These are phyloP conservation scores for Peromyscus leucopus DNA, from an alignment of 2,113 vertebrate genomes.

Conservation along the genomic window DNA sequence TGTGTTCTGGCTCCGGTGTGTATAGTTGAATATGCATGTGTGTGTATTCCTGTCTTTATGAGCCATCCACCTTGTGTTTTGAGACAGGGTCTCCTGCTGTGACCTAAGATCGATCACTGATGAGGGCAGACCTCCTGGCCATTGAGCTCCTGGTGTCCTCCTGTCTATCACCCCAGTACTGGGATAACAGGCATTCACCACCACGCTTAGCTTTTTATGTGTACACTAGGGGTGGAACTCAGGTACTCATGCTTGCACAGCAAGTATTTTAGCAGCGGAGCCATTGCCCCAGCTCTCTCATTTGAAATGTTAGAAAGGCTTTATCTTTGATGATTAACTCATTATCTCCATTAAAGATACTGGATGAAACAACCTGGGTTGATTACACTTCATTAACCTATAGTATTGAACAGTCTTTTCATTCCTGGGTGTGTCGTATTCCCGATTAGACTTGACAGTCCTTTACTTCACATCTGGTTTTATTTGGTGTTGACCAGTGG, in stretches of 20 bases:
- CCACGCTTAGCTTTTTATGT: background rate
- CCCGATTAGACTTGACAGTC: background rate
- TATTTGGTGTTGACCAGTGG: background rate
- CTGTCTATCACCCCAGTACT: too few species aligned
- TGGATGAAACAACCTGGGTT: background rate
- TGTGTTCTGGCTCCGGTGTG: background rate
- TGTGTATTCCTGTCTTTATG: background rate
- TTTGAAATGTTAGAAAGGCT: background rate
- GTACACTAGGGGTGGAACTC: background rate
- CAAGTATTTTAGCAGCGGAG: background rate
- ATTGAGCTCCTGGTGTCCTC: background rate
- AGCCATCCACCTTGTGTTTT: background rate
- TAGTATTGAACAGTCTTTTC: background rate
- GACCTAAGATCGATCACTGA: background rate
- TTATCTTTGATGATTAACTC: background rate
- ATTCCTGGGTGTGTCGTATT: background rate
- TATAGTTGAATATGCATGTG: background rate
- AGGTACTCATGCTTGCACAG: background rate
- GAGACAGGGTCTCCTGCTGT: background rate
- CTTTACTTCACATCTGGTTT: conserved; percentile 4
- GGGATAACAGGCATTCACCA: background rate
- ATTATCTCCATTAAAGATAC: background rate
- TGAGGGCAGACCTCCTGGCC: background rate
- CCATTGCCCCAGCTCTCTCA: background rate
- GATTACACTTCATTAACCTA: background rate